A percentile compares a stretch with the other conserved stretches of the same genome.
These are phyloP conservation scores for Mus caroli DNA, from an alignment of 2,797 vertebrate species.

Conservation along the genomic window DNA sequence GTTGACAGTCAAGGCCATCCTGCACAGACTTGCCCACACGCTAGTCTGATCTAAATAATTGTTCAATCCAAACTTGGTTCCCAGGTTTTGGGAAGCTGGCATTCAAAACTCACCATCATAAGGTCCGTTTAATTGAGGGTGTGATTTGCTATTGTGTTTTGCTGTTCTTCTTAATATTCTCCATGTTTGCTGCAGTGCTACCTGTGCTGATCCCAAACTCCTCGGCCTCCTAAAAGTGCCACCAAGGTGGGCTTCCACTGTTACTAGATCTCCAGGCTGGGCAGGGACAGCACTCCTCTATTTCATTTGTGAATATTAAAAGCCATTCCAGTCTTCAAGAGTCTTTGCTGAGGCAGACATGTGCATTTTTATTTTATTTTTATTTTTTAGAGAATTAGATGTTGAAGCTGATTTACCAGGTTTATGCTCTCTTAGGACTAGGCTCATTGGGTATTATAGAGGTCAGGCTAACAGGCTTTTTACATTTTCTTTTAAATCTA, in stretches of 20 bases:
- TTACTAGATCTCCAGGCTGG: neutral
- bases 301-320: constrained; percentile 58
- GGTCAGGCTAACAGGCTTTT: neutral
- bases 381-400: constrained; percentile 15
- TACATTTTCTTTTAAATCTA: neutral
- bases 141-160: neutral
- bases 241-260: neutral
- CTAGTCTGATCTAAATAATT: neutral
- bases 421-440: neutral
- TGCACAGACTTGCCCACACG: neutral
- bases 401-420: neutral
- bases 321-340: neutral
- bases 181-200: neutral
- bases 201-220: neutral
- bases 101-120: neutral
- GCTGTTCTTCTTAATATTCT: neutral
- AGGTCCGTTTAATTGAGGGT: neutral
- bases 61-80: neutral
- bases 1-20: neutral
- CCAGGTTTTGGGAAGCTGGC: neutral
- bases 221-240: neutral
- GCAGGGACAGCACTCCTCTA: neutral
- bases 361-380: neutral
- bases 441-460: neutral
- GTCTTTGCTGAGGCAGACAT: neutral